These are phyloP conservation scores for Xiphydria camelus DNA, from an alignment of 2,888 invertebrate species.

Conservation along the genomic window DNA sequence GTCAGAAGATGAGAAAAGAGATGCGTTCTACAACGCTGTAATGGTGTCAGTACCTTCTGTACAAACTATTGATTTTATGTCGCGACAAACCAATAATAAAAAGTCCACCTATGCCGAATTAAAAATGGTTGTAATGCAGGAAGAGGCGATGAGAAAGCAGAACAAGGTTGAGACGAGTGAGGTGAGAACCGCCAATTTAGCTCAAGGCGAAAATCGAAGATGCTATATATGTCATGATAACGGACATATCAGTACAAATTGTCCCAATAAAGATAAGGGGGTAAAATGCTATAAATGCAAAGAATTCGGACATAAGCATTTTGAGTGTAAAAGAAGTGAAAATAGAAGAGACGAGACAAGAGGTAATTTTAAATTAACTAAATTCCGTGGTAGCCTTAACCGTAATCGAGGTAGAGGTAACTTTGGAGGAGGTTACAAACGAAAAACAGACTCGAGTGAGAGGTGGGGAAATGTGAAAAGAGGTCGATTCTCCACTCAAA, in stretches of 20 bases:
- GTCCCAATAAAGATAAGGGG: slow-evolving; percentile 9
- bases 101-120: slow-evolving; percentile 10
- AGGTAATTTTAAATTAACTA: slow-evolving; percentile 11
- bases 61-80: slow-evolving; percentile 15
- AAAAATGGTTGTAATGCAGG: too few relatives aligned
- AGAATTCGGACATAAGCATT: slow-evolving; percentile 14
- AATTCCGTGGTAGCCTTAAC: not conserved
- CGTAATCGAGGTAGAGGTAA: slow-evolving; percentile 11
- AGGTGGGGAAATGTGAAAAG: slow-evolving; percentile 4
- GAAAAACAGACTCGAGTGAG: too few relatives aligned
- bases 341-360: slow-evolving; percentile 10
- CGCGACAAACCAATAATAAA: slow-evolving; percentile 10
- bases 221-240: slow-evolving; percentile 20
- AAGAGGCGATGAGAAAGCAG: too few relatives aligned
- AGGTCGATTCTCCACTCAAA: slow-evolving; percentile 15
- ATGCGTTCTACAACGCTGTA: too few relatives aligned
- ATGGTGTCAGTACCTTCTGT: slow-evolving; percentile 14
- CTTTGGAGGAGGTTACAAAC: slow-evolving; percentile 5
- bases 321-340: not conserved
- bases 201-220: too few relatives aligned
- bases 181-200: too few relatives aligned
- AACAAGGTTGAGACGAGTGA: too few relatives aligned
- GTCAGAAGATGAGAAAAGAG: slow-evolving; percentile 16
- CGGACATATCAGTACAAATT: too few relatives aligned
- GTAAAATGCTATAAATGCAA: too few relatives aligned